Conservation (phyloP, 2,888 invertebrate species). For the Calameuta filiformis region DNA sequence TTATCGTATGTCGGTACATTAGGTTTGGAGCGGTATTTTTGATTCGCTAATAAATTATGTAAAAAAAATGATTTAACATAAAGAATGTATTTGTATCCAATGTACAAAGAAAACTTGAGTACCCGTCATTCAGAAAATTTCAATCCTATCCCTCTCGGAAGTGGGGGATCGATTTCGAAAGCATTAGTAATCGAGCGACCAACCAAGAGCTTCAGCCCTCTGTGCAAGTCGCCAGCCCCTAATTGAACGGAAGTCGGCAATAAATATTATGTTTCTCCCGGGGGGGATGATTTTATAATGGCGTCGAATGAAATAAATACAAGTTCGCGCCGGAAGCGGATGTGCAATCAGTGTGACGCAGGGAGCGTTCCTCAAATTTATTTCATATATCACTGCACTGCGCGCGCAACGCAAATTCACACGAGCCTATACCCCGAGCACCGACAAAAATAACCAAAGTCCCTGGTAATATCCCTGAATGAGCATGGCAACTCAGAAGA, state of each 20-base stretch:
- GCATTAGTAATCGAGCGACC: constrained; percentile 38
- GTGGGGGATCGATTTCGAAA: constrained; percentile 41
- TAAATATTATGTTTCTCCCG: constrained; percentile 62
- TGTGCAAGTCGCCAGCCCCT: constrained; percentile 51
- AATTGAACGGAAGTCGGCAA: constrained; percentile 65
- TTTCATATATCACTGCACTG: constrained; percentile 15
- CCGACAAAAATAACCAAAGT: neutral
- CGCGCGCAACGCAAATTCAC: neutral
- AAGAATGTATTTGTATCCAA: neutral
- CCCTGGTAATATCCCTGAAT: neutral
- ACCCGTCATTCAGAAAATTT: neutral
- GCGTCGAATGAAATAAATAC: constrained; percentile 40
- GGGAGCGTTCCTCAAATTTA: constrained; percentile 19
- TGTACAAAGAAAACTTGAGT: neutral
- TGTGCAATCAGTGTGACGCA: constrained; percentile 55
- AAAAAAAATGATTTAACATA: neutral
- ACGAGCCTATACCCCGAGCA: neutral
- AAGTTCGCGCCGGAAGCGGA: constrained; percentile 54
- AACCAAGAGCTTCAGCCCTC: constrained; percentile 23
- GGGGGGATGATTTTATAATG: constrained; percentile 57
- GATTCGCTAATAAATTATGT: neutral
- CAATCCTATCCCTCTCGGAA: neutral
- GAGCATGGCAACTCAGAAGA: neutral
- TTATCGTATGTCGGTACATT: neutral
- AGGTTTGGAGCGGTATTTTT: neutral